Conservation (phyloP, 2,113 vertebrate genomes). For the Prietella phreatophila region DNA sequence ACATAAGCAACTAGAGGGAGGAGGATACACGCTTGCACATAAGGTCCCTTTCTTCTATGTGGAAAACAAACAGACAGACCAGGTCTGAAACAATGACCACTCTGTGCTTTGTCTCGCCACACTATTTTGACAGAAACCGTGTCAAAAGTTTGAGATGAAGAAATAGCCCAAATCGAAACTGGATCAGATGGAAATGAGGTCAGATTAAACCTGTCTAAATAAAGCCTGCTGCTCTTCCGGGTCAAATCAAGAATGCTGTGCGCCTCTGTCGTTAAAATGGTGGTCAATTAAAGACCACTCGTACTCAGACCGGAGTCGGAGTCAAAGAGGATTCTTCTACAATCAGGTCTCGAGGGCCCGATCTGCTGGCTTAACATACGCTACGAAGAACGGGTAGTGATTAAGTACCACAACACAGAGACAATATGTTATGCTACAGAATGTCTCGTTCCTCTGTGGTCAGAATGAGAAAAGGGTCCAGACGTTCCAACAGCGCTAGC, state of each 20-base stretch:
- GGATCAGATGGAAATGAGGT: conserved; percentile 45
- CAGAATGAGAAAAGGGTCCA: background rate
- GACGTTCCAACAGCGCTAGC: background rate
- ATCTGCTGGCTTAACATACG: background rate
- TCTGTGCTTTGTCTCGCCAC: background rate
- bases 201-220: conserved; percentile 44
- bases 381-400: background rate
- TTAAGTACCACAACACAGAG: background rate
- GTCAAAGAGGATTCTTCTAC: background rate
- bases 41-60: background rate
- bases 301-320: background rate
- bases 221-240: conserved; percentile 15
- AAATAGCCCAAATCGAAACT: conserved; percentile 34
- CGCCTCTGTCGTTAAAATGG: background rate
- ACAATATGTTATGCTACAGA: background rate
- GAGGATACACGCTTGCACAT: background rate
- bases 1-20: background rate
- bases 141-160: background rate
- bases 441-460: background rate
- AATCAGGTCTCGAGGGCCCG: background rate
- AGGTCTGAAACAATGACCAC: background rate
- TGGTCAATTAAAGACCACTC: conserved; percentile 13
- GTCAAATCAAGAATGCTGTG: conserved; percentile 7
- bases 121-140: conserved; percentile 4
- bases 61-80: background rate